Evolutionary conservation across 2,888 invertebrate species (phyloP), one percentile per base, ranked within the genome.

Genomic region (Phlogophora meticulosa): DNA sequence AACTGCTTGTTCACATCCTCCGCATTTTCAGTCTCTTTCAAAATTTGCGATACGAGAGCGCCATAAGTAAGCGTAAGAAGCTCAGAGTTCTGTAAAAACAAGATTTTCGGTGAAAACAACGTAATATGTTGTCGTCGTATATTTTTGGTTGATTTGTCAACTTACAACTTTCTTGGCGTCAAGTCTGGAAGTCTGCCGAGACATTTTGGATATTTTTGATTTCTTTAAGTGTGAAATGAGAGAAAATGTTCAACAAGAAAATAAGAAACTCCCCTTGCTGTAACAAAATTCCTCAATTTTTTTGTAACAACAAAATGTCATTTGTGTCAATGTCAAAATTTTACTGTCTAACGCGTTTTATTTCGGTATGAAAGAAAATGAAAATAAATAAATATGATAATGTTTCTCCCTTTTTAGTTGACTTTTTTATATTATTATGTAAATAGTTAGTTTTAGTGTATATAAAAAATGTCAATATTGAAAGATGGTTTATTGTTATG

Each of bases 1-100:
- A 99, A 93, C 88, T 99, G 99, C 87, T 99, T 99, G 91, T 99
- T 99, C 0, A 99, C 99, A 95, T 99, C 99, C 43, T 99, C 99
- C 7, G 98, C 97, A 92, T 98, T 99, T 90, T 99, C 99, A 85
- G 98, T 98, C 91, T 99, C 99, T 91, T 99, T 98, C 22, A 99
- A 94, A 96, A 99, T 97, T 95, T 99, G 99, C 3, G 99, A 98
- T 0, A 99, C 99, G 72, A 99, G 95, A 4, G 99, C 98, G 46
- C 99, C 99, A 94, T 99, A 99, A 0, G 99, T 99, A 55, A 99
- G 96, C 7, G 99, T 99, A 83, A 99, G 98, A 67, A 99, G 96
- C 93, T 99, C 99, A 1, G 99, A 98, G 95, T 99, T 99, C 99
- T 98, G 92, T 53, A 95, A 96, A 80, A 61, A 61, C 68, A 11